These are phyloP conservation scores for Elysia chlorotica DNA, from an alignment of 1,140 invertebrate species.

Conservation along the genomic window DNA sequence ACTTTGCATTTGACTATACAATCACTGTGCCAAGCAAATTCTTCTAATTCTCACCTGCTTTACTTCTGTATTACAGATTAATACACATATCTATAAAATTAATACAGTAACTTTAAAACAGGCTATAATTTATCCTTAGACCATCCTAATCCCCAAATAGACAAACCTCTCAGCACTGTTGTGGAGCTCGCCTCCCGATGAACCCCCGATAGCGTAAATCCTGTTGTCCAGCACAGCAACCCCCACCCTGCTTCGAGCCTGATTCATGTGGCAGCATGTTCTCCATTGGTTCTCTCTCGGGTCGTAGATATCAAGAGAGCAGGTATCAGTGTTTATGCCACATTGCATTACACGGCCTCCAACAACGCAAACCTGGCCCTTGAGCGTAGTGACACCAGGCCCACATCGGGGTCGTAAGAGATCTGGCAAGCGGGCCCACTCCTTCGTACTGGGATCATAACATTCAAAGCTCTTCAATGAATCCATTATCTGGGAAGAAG, in stretches of 20 bases:
- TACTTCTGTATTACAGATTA: too few relatives aligned
- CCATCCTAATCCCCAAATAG: too few relatives aligned
- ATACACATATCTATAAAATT: too few relatives aligned
- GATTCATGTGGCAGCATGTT: constrained; percentile 72
- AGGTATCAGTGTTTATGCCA: constrained; percentile 74
- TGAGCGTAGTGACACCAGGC: constrained; percentile 67
- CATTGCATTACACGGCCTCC: constrained; percentile 84
- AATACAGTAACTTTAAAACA: too few relatives aligned
- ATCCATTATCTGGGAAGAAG: too few relatives aligned
- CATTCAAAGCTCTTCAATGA: constrained; percentile 85
- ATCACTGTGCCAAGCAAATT: too few relatives aligned
- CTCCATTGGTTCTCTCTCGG: constrained; percentile 70
- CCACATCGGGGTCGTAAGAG: constrained; percentile 84
- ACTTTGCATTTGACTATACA: too few relatives aligned
- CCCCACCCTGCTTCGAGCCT: constrained; percentile 82
- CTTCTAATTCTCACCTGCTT: too few relatives aligned
- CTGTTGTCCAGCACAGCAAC: constrained; percentile 89
- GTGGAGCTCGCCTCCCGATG: constrained; percentile 80
- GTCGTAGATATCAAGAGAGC: constrained; percentile 81
- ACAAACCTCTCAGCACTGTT: constrained; percentile 82
- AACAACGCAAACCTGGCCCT: constrained; percentile 84
- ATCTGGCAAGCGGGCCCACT: constrained; percentile 80
- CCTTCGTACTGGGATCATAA: constrained; percentile 82
- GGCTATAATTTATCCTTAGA: too few relatives aligned
- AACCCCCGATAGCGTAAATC: constrained; percentile 88